Percentiles rank a stretch among this genome's conserved stretches.
Evolutionary conservation across 2,797 vertebrate species (phyloP).

Genomic region (Rachycentron canadum): DNA sequence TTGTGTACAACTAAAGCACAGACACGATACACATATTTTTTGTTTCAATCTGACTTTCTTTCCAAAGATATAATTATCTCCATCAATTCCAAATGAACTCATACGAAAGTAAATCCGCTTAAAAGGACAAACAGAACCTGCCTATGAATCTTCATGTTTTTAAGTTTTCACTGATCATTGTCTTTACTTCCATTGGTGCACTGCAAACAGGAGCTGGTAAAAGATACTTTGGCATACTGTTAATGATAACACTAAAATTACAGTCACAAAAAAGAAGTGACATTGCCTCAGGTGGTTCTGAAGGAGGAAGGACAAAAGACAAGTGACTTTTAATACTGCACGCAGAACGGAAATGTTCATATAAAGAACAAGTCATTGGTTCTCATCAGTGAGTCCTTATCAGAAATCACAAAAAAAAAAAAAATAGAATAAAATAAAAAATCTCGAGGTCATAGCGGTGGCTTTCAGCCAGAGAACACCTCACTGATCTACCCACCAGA

Average conservation of each 20-base stretch:
- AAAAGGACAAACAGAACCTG: too few relatives aligned
- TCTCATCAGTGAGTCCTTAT: background rate
- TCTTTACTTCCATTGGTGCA: background rate
- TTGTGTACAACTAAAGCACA: too few relatives aligned
- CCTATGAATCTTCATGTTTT: too few relatives aligned
- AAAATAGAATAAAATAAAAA: background rate
- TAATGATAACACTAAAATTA: background rate
- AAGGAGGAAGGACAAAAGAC: background rate
- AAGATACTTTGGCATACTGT: background rate
- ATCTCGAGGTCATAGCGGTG: constrained; percentile 27
- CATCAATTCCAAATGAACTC: too few relatives aligned
- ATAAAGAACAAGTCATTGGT: background rate
- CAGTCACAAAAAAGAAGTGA: background rate
- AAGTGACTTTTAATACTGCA: background rate
- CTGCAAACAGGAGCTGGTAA: background rate
- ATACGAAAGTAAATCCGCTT: too few relatives aligned
- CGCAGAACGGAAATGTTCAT: background rate
- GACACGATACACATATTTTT: too few relatives aligned
- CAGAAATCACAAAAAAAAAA: background rate
- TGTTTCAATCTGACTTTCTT: too few relatives aligned
- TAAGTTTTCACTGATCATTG: too few relatives aligned
- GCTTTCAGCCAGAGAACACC: constrained; percentile 4
- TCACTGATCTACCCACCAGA: constrained; percentile 1
- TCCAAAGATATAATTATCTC: too few relatives aligned
- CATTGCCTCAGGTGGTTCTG: background rate